These are phyloP conservation scores for Meloidogyne exigua DNA, from an alignment of 1,140 invertebrate species.

Conservation along the genomic window DNA sequence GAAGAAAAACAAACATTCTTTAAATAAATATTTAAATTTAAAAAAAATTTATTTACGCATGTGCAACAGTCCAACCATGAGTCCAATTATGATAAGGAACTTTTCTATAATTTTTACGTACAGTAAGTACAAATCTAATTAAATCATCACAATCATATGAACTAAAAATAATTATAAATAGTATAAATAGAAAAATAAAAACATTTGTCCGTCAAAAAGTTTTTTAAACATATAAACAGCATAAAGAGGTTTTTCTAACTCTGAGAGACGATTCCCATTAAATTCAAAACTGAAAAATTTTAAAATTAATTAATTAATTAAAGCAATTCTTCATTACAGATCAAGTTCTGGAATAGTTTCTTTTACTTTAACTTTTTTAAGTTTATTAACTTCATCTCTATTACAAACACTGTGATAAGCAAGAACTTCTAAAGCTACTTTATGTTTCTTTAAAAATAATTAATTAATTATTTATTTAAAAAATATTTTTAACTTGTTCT, in stretches of 20 bases:
- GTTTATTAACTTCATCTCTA: conserved; percentile 72
- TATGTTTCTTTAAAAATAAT: conserved; percentile 70
- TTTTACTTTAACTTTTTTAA: conserved; percentile 64
- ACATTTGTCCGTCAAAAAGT: conserved; percentile 69
- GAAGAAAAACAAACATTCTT: conserved; percentile 75
- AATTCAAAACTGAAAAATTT: conserved; percentile 71
- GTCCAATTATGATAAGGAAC: conserved; percentile 80
- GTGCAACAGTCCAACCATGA: conserved; percentile 80
- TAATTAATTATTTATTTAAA: background rate
- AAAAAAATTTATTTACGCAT: conserved; percentile 65
- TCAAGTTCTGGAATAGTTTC: conserved; percentile 63
- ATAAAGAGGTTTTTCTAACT: conserved; percentile 73
- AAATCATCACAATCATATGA: conserved; percentile 68
- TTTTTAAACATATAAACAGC: conserved; percentile 78
- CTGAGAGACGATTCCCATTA: conserved; percentile 72
- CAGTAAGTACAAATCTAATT: conserved; percentile 76
- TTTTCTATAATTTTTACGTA: conserved; percentile 78
- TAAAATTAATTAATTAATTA: conserved; percentile 16
- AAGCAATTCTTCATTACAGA: conserved; percentile 51
- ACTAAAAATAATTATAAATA: conserved; percentile 31
- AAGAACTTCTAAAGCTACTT: conserved; percentile 77
- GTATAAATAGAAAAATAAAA: conserved; percentile 61
- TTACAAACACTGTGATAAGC: conserved; percentile 79
- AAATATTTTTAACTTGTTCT: conserved; percentile 69
- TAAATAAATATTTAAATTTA: background rate